Evolutionary conservation across 2,113 vertebrate species (phyloP).

Genomic region (Microtus oregoni): DNA sequence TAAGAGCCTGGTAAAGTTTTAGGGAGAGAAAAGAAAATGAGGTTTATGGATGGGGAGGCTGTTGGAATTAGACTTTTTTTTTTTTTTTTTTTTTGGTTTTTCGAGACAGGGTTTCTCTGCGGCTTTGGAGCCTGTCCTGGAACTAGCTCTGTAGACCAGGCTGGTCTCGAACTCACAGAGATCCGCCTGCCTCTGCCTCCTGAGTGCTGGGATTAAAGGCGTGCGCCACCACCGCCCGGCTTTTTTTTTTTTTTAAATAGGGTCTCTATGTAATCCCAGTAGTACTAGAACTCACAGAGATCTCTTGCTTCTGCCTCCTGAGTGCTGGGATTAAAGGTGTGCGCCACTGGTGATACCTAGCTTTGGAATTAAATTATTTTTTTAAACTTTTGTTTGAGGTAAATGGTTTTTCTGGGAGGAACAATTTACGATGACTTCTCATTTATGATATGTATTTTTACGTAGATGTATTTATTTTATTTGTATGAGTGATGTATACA

Average conservation of each 20-base stretch:
- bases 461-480: background rate
- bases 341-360: background rate
- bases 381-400: background rate
- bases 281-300: background rate
- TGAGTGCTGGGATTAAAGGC: too few relatives aligned
- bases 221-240: too few relatives aligned
- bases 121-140: too few relatives aligned
- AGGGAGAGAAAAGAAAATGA: slow-evolving; percentile 55
- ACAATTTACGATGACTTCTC: slow-evolving; percentile 42
- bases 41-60: background rate
- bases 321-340: background rate
- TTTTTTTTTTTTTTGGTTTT: background rate
- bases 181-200: too few relatives aligned
- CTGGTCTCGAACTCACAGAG: too few relatives aligned
- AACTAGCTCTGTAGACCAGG: too few relatives aligned
- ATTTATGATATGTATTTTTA: slow-evolving; percentile 27
- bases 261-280: background rate
- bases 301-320: too few relatives aligned
- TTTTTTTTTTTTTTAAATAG: background rate
- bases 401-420: slow-evolving; percentile 52
- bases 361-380: background rate
- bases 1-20: background rate
- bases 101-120: too few relatives aligned
- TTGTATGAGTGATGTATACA: background rate
- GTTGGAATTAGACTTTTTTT: background rate